Percentiles rank a stretch among this genome's conserved stretches.
Evolutionary conservation across 1,140 invertebrate species (phyloP).

Genomic region (Cydia amplana): DNA sequence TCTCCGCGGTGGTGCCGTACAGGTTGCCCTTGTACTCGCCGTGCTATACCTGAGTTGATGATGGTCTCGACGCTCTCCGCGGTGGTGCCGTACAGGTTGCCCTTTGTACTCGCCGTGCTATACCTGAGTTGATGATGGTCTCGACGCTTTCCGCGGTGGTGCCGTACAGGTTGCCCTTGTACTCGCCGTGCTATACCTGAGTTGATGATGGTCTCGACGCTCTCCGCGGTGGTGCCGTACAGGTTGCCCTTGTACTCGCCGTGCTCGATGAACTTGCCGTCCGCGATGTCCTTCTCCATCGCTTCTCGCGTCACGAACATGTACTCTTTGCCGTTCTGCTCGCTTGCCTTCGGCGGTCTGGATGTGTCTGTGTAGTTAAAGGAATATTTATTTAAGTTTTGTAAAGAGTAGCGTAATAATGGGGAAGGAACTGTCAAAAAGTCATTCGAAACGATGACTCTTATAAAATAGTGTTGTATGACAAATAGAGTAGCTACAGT

Average conservation of each 20-base stretch:
- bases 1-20: no score
- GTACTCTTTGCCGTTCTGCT: slow-evolving; percentile 97
- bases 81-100: no score
- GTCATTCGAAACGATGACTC: no score
- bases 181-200: slow-evolving; percentile 79
- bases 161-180: no score
- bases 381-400: neutral
- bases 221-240: slow-evolving; percentile 96
- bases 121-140: no score
- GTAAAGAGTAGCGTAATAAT: neutral
- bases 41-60: no score
- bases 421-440: neutral
- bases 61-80: no score
- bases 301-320: slow-evolving; percentile 93
- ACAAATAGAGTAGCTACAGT: no score
- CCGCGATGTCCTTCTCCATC: slow-evolving; percentile 95
- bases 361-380: slow-evolving; percentile 89
- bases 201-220: slow-evolving; percentile 92
- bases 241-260: slow-evolving; percentile 98
- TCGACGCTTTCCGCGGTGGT: no score
- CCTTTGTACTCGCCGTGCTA: no score
- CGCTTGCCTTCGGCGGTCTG: slow-evolving; percentile 88
- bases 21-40: no score
- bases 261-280: slow-evolving; percentile 96
- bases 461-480: no score